A percentile compares a stretch with the other conserved stretches of the same genome.
Conservation (phyloP, 2,113 vertebrate genomes). For the Oncorhynchus mykiss region DNA sequence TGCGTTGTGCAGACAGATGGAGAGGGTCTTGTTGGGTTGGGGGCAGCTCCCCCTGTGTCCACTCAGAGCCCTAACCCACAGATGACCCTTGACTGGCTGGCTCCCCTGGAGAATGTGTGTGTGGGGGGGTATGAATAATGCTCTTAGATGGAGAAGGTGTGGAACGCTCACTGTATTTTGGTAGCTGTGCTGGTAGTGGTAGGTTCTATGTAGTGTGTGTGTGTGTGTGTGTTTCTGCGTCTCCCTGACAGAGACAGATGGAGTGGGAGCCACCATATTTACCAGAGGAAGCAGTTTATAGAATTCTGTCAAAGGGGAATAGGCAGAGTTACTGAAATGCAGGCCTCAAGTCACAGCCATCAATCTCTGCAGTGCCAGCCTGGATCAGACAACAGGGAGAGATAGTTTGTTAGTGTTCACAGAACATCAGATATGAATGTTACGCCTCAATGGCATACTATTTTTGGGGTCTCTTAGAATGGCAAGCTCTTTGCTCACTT, state of each 20-base stretch:
- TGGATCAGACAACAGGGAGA: constrained; percentile 58
- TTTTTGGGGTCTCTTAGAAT: constrained; percentile 24
- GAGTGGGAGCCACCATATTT: constrained; percentile 69
- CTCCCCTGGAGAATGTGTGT: background rate
- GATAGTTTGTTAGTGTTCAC: constrained; percentile 65
- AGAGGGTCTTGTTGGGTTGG: constrained; percentile 11
- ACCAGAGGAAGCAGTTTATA: constrained; percentile 76
- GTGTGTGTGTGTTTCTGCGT: background rate
- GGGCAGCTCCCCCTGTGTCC: background rate
- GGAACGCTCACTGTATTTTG: constrained; percentile 13
- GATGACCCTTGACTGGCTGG: background rate
- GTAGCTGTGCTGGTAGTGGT: background rate
- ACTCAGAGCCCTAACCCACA: constrained; percentile 5
- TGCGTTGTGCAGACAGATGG: constrained; percentile 38
- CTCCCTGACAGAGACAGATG: constrained; percentile 75
- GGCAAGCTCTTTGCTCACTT: constrained; percentile 9
- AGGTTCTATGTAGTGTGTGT: background rate
- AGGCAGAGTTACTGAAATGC: constrained; percentile 67
- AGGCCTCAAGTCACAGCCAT: constrained; percentile 73
- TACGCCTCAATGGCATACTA: constrained; percentile 25
- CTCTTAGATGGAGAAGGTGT: constrained; percentile 36
- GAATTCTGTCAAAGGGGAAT: constrained; percentile 71
- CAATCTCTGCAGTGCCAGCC: constrained; percentile 68
- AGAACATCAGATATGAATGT: constrained; percentile 55
- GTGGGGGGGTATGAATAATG: constrained; percentile 9